phyloP scores from a whole-genome alignment of 2,888 invertebrate genomes.

The Lordiphosa andalusiaca region DNA sequence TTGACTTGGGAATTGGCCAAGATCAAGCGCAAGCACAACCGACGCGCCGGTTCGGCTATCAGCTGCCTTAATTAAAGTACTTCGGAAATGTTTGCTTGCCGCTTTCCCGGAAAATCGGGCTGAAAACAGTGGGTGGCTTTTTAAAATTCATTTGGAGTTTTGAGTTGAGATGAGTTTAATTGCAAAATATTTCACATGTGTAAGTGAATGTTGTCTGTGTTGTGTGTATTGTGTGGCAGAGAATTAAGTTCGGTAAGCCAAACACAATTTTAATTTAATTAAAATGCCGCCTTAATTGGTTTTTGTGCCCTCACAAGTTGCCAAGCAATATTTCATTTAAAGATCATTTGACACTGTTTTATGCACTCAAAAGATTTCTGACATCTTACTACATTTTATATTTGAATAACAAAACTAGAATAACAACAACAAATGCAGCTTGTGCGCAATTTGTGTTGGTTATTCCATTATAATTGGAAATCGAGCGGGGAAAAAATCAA shows the following conservation, averaged over 20 bases:
- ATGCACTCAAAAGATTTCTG: background rate
- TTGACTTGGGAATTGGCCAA: constrained; percentile 44
- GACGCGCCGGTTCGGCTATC: too few species aligned
- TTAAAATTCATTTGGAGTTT: constrained; percentile 1
- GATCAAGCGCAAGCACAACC: constrained; percentile 15
- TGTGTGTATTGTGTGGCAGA: background rate
- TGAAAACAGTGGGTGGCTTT: too few species aligned
- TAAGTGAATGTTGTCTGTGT: too few species aligned
- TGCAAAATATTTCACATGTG: constrained; percentile 4
- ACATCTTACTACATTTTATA: constrained; percentile 3
- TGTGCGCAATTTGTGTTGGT: constrained; percentile 43
- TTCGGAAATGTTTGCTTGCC: too few species aligned
- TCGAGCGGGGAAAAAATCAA: constrained; percentile 38
- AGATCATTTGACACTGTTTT: background rate
- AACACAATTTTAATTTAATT: constrained; percentile 45
- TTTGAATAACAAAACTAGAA: background rate
- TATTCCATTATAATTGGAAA: constrained; percentile 50
- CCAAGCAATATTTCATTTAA: constrained; percentile 5
- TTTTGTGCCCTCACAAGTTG: constrained; percentile 3
- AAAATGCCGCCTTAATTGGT: constrained; percentile 32
- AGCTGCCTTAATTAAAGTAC: too few species aligned
- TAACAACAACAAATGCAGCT: too few species aligned
- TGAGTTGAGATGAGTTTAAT: constrained; percentile 28
- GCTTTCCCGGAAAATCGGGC: too few species aligned
- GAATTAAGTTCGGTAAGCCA: constrained; percentile 26